Evolutionary conservation across 2,888 invertebrate genomes (phyloP).

Genomic region (Melieria picta): DNA sequence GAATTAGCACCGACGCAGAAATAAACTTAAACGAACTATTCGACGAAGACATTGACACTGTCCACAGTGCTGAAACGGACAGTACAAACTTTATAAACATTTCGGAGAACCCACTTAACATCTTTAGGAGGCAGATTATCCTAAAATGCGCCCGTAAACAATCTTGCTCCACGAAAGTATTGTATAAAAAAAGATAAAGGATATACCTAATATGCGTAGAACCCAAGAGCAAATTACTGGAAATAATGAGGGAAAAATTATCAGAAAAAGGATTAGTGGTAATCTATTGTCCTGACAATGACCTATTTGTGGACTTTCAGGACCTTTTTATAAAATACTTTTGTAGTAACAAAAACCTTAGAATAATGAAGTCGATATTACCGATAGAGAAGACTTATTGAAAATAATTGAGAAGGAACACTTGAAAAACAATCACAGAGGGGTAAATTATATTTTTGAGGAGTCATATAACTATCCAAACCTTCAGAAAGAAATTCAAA

Average conservation of each 20-base stretch:
- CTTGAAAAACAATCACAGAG: no score
- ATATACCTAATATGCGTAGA: background rate
- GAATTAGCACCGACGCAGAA: background rate
- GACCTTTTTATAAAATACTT: constrained; percentile 34
- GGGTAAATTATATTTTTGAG: no score
- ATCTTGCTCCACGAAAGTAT: constrained; percentile 22
- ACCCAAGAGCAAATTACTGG: constrained; percentile 22
- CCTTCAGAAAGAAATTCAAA: no score
- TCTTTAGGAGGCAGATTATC: constrained; percentile 15
- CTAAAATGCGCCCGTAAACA: constrained; percentile 9
- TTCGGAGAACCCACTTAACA: constrained; percentile 18
- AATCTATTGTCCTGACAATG: constrained; percentile 34
- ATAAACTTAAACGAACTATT: constrained; percentile 32
- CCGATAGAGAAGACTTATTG: no score
- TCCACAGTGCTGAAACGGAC: constrained; percentile 35
- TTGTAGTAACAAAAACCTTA: constrained; percentile 29
- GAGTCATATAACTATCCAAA: no score
- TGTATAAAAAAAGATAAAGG: constrained; percentile 26
- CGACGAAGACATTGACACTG: constrained; percentile 27
- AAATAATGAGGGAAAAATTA: constrained; percentile 29
- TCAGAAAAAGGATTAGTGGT: constrained; percentile 33
- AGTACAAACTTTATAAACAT: constrained; percentile 28
- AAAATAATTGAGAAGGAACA: no score
- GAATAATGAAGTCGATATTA: no score
- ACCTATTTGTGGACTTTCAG: no score